These are phyloP conservation scores for Thalassarche chlororhynchos DNA, from an alignment of 2,113 vertebrate genomes.

Conservation along the genomic window DNA sequence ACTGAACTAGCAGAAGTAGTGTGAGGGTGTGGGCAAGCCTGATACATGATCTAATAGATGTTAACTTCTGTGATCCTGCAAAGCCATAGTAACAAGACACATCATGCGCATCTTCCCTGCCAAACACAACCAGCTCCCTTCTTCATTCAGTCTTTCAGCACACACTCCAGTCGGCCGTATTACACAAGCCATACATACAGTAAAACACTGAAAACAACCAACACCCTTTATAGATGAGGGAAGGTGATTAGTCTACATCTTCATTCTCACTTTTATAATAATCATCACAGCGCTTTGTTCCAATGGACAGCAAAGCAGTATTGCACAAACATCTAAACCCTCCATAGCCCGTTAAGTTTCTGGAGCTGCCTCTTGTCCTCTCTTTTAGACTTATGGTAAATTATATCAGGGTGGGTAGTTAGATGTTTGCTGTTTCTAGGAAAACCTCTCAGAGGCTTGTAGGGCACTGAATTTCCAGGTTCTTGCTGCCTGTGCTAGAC, in stretches of 20 bases:
- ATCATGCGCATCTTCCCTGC: background rate
- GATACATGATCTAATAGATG: background rate
- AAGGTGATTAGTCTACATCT: background rate
- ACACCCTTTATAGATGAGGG: background rate
- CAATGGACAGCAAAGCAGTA: background rate
- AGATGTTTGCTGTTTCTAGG: background rate
- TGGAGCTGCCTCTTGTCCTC: background rate
- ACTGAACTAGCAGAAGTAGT: background rate
- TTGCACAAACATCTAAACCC: background rate
- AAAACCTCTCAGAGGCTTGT: background rate
- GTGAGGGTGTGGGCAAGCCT: background rate
- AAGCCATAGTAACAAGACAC: background rate
- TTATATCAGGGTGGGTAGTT: background rate
- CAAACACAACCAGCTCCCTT: constrained; percentile 4
- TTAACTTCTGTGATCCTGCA: background rate
- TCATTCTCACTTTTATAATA: background rate
- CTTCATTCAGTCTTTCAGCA: constrained; percentile 1
- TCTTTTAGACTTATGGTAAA: background rate
- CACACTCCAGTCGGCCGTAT: background rate
- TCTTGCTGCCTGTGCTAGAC: background rate
- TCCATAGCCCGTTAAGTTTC: background rate
- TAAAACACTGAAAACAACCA: background rate
- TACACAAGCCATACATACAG: background rate
- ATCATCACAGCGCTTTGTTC: background rate
- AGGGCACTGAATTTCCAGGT: background rate